These are phyloP conservation scores for Carcharodon carcharias DNA, from an alignment of 2,797 vertebrate genomes.

Conservation along the genomic window DNA sequence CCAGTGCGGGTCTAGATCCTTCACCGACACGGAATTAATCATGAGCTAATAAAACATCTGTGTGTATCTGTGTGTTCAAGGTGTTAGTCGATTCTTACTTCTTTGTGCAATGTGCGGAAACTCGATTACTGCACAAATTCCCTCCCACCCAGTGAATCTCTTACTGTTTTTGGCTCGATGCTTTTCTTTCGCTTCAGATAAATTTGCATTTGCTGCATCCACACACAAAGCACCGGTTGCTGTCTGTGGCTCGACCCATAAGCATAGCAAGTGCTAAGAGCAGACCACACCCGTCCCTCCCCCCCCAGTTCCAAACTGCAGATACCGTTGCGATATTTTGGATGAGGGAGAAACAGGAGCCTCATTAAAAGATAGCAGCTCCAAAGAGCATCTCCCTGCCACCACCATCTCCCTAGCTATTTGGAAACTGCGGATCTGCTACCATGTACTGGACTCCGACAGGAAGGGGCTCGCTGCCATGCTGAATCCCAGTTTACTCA, in stretches of 20 bases:
- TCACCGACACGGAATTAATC: background rate
- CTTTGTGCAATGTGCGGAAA: background rate
- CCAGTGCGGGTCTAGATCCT: background rate
- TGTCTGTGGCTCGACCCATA: background rate
- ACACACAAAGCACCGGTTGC: background rate
- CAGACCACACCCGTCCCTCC: background rate
- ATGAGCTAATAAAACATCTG: background rate
- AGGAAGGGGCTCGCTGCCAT: too few relatives aligned
- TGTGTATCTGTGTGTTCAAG: background rate
- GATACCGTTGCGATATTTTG: background rate
- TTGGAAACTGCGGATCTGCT: background rate
- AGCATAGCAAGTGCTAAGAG: background rate
- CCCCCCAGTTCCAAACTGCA: background rate
- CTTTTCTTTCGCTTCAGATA: background rate
- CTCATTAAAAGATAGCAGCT: background rate
- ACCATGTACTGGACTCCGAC: background rate
- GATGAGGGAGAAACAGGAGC: background rate
- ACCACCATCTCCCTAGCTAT: background rate
- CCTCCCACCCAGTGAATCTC: background rate
- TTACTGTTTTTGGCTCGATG: background rate
- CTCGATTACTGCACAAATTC: background rate
- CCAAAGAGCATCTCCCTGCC: background rate
- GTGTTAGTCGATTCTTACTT: background rate
- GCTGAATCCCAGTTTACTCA: background rate
- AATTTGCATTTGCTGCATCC: constrained; percentile 6